Evolutionary conservation across 1,140 invertebrate species (phyloP), one percentile per base, ranked within the genome.

Genomic region (Cardiocondyla obscurior): DNA sequence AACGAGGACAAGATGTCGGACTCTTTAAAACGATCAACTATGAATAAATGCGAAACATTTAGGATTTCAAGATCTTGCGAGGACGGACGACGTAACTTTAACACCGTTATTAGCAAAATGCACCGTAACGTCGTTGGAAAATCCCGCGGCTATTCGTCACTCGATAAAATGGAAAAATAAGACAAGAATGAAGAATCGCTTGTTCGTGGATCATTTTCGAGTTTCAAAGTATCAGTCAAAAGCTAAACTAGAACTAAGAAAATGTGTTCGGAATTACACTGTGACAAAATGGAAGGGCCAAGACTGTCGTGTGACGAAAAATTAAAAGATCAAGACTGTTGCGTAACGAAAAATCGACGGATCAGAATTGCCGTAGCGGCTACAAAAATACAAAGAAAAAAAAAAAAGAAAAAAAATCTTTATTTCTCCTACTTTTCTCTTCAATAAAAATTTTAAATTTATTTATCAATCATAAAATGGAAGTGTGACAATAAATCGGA

Each of bases 51-150:
- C 12, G 44, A 72, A 49, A 42, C 46, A 7, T 42, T 65, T 8
- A 46, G 49, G 39, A 77, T 46, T 16, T 28, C 46, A 19, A 77
- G 77, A 25, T 86, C 60, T 33, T 62, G 42, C 8, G 42, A 57
- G 14, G 53, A 69, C 7, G 46, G 8, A 16, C n/a, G 42, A 19
- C 3, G 19, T 14, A 36, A 39, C 19, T 65, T 39, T 53, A 36
- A 51, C 16, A 39, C 19, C 19, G 25, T 39, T 62, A 62, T 69
- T 53, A 39, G 16, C 67, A 55, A 19, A 2, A 19, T 7, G 22
- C n/a, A 4, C 14, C 0, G 12, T 19, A 14, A 44, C 22, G 22
- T 30, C 22, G 33, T 42, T 49, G 44, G 33, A 46, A 22, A 0
- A 33, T 39, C 33, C 6, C 14, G 10, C 8, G 25, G 12, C 8